phyloP scores from a whole-genome alignment of 2,113 vertebrate species.

The Hylia prasina region DNA sequence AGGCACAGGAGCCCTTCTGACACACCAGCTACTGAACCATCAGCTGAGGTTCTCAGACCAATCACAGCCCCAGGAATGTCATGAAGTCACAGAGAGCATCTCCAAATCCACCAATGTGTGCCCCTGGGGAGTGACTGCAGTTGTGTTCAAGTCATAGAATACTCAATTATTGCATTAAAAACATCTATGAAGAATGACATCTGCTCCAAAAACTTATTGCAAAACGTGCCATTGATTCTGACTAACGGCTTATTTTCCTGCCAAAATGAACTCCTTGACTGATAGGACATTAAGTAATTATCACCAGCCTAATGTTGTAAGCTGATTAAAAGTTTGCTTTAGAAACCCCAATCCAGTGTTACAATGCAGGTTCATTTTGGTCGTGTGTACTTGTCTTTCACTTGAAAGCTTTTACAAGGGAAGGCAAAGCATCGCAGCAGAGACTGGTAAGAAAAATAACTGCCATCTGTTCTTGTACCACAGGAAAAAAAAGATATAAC shows the following conservation, averaged over 20 bases:
- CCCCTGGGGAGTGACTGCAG: background rate
- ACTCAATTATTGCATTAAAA: conserved; percentile 16
- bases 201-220: background rate
- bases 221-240: background rate
- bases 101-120: background rate
- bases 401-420: background rate
- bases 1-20: background rate
- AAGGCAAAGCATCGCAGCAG: background rate
- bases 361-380: background rate
- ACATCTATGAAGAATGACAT: background rate
- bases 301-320: background rate
- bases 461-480: background rate
- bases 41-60: background rate
- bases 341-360: background rate
- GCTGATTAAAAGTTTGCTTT: conserved; percentile 14
- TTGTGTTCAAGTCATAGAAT: background rate
- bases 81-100: background rate
- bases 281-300: background rate
- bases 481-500: background rate
- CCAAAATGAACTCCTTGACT: conserved; percentile 2
- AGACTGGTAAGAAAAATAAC: background rate
- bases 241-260: background rate
- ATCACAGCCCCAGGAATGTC: background rate
- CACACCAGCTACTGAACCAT: accelerated
- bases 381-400: background rate